A percentile compares a stretch with the other conserved stretches of the same genome.
These are phyloP conservation scores for Magallana gigas DNA, from an alignment of 1,140 invertebrate species.

Conservation along the genomic window DNA sequence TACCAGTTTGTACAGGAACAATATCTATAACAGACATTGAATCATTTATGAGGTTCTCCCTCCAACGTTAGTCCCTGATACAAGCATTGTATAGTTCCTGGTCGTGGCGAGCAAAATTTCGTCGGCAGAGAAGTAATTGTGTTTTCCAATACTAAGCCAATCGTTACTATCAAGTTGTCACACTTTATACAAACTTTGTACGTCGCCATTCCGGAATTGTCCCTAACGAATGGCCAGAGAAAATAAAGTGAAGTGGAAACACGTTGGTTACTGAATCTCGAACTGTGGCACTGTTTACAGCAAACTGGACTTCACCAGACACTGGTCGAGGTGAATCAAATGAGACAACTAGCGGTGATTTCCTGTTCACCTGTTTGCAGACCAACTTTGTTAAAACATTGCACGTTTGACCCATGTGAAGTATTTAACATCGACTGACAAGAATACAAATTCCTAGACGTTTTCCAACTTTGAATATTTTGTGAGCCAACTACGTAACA, in stretches of 20 bases:
- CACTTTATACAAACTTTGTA: slow-evolving; percentile 29
- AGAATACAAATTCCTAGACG: not conserved
- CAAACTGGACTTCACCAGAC: not conserved
- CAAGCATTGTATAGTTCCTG: not conserved
- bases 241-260: slow-evolving; percentile 3
- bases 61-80: not conserved
- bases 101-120: slow-evolving; percentile 6
- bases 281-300: not conserved
- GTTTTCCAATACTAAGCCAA: slow-evolving; percentile 28
- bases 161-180: not conserved
- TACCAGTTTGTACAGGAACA: slow-evolving; percentile 37
- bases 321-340: not conserved
- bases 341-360: not conserved
- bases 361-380: not conserved
- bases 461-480: not conserved
- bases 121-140: slow-evolving; percentile 31
- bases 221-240: slow-evolving; percentile 30
- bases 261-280: not conserved
- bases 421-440: not conserved
- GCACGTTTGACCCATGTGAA: not conserved
- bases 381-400: slow-evolving; percentile 32
- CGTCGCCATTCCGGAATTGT: slow-evolving; percentile 27
- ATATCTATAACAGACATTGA: not conserved
- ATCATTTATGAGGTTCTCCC: slow-evolving; percentile 7
- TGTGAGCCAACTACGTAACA: not conserved